Base-by-base conservation (phyloP, 2,888 invertebrate genomes). In the Corbicula japonica region DNA sequence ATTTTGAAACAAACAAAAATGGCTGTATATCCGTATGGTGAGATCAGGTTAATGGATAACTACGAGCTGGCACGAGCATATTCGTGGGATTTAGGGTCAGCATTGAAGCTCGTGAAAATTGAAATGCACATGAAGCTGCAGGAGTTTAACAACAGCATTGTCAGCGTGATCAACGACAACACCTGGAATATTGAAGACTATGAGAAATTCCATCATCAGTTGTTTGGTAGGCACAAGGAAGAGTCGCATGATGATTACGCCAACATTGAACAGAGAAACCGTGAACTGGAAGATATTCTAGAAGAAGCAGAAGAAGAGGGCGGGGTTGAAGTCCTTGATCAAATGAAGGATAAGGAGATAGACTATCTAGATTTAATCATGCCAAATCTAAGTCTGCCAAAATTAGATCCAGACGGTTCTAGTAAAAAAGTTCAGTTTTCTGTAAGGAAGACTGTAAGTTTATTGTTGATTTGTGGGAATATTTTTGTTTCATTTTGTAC, bases 351-450 rank as follows among this genome's bases (percentile, higher is more conserved):
- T 41, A 76, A 76, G 52, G 73, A 80, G 41, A 62, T 83, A 34
- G 83, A 83, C 62, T 66, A 70, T 46, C 58, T 83, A n/a, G 76
- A 77, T 38, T 21, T 83, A 18, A 50, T 76, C 6, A 74, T 80
- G 76, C 83, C 83, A 32, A 83, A 77, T 38, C 54, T 83, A 32
- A 80, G 41, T 56, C 63, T 83, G 15, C 83, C 83, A 6, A 83
- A 77, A 71, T 48, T 83, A 23, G 83, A 83, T 41, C 63, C 76
- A 44, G 79, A 79, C 32, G 83, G 83, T 10, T 48, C 68, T 23
- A 69, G 70, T 62, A 83, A 76, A 44, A 83, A 83, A 65, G 83
- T 83, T 54, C 83, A 83, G 76, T 83, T 83, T 71, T 80, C 83
- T 30, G 23, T 80, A 10, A 76, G 69, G 34, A 71, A 61, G 30